phyloP scores from a whole-genome alignment of 2,113 vertebrate species.

The Petaurus breviceps region DNA sequence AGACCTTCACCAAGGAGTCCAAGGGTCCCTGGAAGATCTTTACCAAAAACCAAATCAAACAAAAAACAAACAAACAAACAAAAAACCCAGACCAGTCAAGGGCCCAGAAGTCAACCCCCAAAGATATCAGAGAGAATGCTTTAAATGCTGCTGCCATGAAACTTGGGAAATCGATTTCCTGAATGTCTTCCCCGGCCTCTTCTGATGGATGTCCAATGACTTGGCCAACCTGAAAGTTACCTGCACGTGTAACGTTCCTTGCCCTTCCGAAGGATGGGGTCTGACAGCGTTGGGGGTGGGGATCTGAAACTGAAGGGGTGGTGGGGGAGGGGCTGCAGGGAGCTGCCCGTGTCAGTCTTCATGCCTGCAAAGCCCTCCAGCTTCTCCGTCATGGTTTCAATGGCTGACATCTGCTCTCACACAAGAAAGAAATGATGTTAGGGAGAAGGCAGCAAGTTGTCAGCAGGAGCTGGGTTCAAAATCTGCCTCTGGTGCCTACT shows the following conservation, averaged over 20 bases:
- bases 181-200: not conserved
- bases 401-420: slow-evolving; percentile 93
- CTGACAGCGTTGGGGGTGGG: slow-evolving; percentile 94
- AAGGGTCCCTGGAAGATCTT: not conserved
- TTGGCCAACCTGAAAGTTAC: slow-evolving; percentile 73
- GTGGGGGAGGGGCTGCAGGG: slow-evolving; percentile 95
- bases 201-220: not conserved
- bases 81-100: not conserved
- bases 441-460: not conserved
- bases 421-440: not conserved
- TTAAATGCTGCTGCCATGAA: not conserved
- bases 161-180: not conserved
- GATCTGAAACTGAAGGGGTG: slow-evolving; percentile 98
- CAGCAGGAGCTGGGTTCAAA: not conserved
- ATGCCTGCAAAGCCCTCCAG: slow-evolving; percentile 95
- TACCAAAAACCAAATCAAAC: too few relatives aligned
- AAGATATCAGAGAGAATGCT: not conserved
- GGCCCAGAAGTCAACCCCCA: not conserved
- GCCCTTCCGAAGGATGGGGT: slow-evolving; percentile 98
- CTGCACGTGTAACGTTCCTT: slow-evolving; percentile 99
- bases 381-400: slow-evolving; percentile 99
- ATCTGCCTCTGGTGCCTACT: not conserved
- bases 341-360: slow-evolving; percentile 91
- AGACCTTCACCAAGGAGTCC: not conserved
- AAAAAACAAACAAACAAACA: too few relatives aligned